Evolutionary conservation across 1,140 invertebrate species (phyloP), one percentile per base, ranked within the genome.

Genomic region (Apis cerana): DNA sequence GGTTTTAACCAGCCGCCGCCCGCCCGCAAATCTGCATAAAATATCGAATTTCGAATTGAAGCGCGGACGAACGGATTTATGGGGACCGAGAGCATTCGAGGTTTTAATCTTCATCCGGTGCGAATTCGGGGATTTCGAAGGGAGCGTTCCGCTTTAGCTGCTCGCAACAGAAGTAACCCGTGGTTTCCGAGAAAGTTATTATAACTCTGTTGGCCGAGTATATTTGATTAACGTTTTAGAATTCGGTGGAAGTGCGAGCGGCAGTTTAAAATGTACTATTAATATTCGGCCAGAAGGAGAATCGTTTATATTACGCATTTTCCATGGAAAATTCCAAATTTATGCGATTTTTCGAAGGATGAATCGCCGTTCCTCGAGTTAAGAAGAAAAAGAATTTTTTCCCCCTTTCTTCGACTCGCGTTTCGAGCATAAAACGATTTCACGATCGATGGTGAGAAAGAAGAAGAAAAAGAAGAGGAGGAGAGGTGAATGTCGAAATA

Each of bases 31-130:
- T 85, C 61, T 69, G 52, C 81, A 62, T 74, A 80, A 75, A 80
- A 78, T 83, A 74, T 85, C 81, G 69, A 83, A 83, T 85, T 79
- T 83, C 81, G 70, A 68, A 64, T 82, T 68, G 62, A 76, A 75
- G 48, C 54, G 27, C 15, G 7, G 15, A 33, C 15, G 72, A 59
- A 50, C 72, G 70, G 61, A 80, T 80, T 75, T 75, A 74, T n/a
- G 17, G 52, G 54, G 17, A 27, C 50, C 23, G 9, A 2, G 43
- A 27, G 65, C 13, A 23, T 27, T 43, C 5, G 52, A 58, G 52
- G 50, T 48, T 64, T 74, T 75, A 65, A 74, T 80, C 70, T 62
- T 54, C 56, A 21, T 10, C 21, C 27, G 75, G 33, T 56, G n/a
- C 23, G 12, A 27, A 70, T 79, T 76, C 50, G 19, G 27, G 1